Percentiles rank a stretch among this genome's conserved stretches.
Conservation (phyloP, 2,113 vertebrate species). For the Cryptotis parvus region DNA sequence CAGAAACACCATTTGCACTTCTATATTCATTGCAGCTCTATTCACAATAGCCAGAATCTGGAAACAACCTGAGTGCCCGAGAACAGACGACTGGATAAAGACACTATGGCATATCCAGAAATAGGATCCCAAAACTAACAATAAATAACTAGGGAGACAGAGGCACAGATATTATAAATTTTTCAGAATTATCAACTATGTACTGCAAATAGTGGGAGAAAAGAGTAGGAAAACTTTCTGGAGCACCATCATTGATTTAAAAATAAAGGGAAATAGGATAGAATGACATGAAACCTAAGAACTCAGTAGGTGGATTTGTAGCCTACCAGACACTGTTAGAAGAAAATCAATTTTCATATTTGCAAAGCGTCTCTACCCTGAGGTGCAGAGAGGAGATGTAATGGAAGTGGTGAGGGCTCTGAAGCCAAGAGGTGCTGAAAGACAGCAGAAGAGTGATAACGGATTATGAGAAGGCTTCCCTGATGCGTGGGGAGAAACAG, state of each 20-base stretch:
- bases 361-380: background rate
- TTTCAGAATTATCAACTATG: background rate
- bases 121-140: background rate
- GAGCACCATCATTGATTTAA: background rate
- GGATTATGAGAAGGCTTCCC: background rate
- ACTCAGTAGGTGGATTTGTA: background rate
- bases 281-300: background rate
- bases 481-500: background rate
- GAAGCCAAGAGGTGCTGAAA: rapidly evolving
- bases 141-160: background rate
- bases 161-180: background rate
- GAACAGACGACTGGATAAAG: too few relatives aligned
- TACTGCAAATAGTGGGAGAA: background rate
- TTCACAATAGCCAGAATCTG: too few relatives aligned
- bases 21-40: too few relatives aligned
- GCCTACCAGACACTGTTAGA: background rate
- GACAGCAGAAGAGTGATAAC: background rate
- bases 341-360: background rate
- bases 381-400: background rate
- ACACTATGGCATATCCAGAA: background rate
- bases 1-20: too few relatives aligned
- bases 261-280: background rate
- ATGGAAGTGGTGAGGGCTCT: background rate
- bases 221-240: background rate
- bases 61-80: too few relatives aligned